phyloP scores from a whole-genome alignment of 2,888 invertebrate genomes.

The Euclidia mi region DNA sequence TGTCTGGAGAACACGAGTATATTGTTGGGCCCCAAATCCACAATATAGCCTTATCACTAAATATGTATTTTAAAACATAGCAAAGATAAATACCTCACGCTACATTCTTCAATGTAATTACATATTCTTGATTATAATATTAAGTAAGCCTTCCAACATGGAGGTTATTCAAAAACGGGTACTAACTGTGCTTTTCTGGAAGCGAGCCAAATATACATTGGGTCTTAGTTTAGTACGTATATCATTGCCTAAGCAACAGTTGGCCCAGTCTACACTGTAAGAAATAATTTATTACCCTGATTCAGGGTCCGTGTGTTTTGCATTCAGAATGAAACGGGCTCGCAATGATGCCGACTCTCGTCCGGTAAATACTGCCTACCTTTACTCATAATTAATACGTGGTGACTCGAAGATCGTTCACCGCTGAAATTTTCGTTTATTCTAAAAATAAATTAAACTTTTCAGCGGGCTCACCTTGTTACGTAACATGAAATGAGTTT shows the following conservation, averaged over 20 bases:
- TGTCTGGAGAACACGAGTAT: too few species aligned
- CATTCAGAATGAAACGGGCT: constrained; percentile 39
- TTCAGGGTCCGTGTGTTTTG: constrained; percentile 17
- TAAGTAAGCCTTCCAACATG: too few species aligned
- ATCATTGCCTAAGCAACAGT: neutral
- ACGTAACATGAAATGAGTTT: neutral
- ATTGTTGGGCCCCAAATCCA: too few species aligned
- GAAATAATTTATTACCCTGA: constrained; percentile 31
- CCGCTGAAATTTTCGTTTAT: constrained; percentile 23
- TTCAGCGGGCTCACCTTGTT: neutral
- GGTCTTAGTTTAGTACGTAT: too few species aligned
- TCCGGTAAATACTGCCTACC: constrained; percentile 22
- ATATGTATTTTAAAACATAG: too few species aligned
- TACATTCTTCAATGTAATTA: too few species aligned
- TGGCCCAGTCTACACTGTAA: neutral
- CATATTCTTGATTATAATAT: too few species aligned
- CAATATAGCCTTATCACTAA: too few species aligned
- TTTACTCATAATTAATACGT: constrained; percentile 26
- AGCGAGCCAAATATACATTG: too few species aligned
- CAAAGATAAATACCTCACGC: too few species aligned
- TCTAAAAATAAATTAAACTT: constrained; percentile 20
- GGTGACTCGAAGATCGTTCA: constrained; percentile 24
- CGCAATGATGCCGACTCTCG: constrained; percentile 31
- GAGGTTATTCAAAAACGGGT: too few species aligned
- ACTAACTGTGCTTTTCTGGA: too few species aligned